phyloP scores from a whole-genome alignment of 2,888 invertebrate genomes.

The Lepas anatifera region DNA sequence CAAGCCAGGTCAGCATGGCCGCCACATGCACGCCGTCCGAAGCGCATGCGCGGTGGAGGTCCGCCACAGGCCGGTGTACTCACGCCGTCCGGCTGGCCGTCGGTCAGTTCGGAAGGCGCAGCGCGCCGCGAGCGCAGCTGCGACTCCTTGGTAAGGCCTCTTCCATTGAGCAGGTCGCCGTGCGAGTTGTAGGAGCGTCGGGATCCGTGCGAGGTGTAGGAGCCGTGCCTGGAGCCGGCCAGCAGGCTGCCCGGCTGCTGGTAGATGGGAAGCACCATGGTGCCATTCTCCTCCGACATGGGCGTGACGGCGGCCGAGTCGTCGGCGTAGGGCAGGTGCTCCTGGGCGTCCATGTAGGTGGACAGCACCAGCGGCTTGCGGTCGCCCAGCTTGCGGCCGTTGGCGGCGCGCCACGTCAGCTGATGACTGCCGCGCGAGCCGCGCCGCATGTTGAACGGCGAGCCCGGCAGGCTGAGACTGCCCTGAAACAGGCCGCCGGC shows the following conservation, averaged over 20 bases:
- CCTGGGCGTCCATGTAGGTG: constrained; percentile 66
- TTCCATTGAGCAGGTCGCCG: constrained; percentile 69
- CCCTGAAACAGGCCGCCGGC: constrained; percentile 48
- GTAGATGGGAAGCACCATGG: constrained; percentile 52
- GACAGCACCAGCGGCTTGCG: constrained; percentile 86
- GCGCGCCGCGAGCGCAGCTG: constrained; percentile 46
- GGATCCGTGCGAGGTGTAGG: constrained; percentile 90
- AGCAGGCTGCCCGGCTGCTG: constrained; percentile 45
- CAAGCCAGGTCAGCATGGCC: too few relatives aligned
- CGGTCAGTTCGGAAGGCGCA: neutral
- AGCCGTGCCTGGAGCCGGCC: constrained; percentile 68
- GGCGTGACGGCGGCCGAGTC: constrained; percentile 96
- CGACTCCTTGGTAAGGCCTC: constrained; percentile 66
- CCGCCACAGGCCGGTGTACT: neutral
- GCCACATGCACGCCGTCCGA: too few relatives aligned
- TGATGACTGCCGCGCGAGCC: constrained; percentile 85
- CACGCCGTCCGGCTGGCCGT: constrained; percentile 6
- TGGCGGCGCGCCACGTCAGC: constrained; percentile 53
- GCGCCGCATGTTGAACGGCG: constrained; percentile 80
- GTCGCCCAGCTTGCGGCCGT: constrained; percentile 57
- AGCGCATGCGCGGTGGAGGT: constrained; percentile 11
- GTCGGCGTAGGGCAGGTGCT: constrained; percentile 92
- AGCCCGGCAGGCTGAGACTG: constrained; percentile 91
- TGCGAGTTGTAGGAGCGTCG: constrained; percentile 88
- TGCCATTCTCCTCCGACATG: constrained; percentile 90